These are phyloP conservation scores for Lydus trimaculatus DNA, from an alignment of 2,888 invertebrate species.

Conservation along the genomic window DNA sequence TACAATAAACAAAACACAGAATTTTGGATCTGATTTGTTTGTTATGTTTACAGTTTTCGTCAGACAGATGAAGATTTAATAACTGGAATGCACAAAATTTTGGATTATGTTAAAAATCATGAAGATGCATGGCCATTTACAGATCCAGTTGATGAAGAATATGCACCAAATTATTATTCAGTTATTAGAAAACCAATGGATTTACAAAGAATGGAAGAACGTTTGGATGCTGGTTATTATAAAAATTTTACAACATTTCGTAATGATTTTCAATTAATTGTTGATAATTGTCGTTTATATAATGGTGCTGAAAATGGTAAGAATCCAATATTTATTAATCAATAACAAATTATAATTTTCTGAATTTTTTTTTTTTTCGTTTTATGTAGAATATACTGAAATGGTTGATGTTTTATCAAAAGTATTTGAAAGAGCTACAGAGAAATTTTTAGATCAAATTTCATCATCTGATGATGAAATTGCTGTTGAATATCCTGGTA, in stretches of 20 bases:
- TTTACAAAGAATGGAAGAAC: constrained; percentile 85
- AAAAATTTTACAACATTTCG: constrained; percentile 81
- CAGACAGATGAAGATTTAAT: constrained; percentile 85
- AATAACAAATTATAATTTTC: constrained; percentile 44
- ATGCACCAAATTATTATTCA: constrained; percentile 85
- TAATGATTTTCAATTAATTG: constrained; percentile 89
- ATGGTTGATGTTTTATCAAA: constrained; percentile 86
- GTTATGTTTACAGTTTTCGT: constrained; percentile 68
- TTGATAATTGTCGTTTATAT: constrained; percentile 90
- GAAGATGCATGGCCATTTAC: constrained; percentile 95
- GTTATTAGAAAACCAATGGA: constrained; percentile 86
- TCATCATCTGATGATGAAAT: constrained; percentile 82
- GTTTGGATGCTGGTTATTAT: constrained; percentile 83
- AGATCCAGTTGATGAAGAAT: constrained; percentile 92
- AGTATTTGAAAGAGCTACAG: constrained; percentile 82
- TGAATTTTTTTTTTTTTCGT: too few relatives aligned
- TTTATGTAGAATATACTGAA: constrained; percentile 89
- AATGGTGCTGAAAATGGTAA: constrained; percentile 93
- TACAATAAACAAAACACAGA: constrained; percentile 14
- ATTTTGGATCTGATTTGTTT: constrained; percentile 9
- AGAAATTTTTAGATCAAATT: constrained; percentile 82
- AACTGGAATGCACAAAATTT: constrained; percentile 91
- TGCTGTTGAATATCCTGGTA: constrained; percentile 70
- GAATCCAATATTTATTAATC: constrained; percentile 18
- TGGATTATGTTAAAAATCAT: constrained; percentile 86